Base-by-base conservation (phyloP, 2,113 vertebrate species). In the Microcebus tavaratra region DNA sequence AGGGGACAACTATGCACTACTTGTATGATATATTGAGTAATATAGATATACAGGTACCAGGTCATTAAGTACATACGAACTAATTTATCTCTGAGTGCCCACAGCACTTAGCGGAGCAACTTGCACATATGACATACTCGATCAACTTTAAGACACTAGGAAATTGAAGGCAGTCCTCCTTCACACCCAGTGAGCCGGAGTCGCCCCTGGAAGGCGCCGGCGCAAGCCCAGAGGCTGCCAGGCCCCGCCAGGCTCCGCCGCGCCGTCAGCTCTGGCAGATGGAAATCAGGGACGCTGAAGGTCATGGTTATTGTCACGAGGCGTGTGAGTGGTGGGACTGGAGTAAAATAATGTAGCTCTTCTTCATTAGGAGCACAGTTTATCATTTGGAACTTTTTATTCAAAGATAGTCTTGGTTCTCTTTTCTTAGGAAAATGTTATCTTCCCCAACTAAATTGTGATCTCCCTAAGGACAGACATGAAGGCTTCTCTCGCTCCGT, bases 121-220 rank as follows among this genome's bases (percentile, higher is more conserved):
- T 6, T 55, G 27, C 10, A 50, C 55, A 8, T 42, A 6, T 3
- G 63, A 73, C 9, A 34, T 14, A 45, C 59, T 57, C 90, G 34
- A 45, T 29, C 59, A 14, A 39, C 14, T 70, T 90, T 65, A 67
- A 83, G 36, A 79, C 75, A 50, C 53, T 3, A 18, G 15, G 23
- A 57, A 63, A 70, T 78, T 90, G 20, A 82, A 67, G 39, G 23
- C 25, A 67, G 84, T 29, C 83, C 34, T 81, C 81, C 65, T 65
- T 72, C 34, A 6, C 39, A 63, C 31, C 57, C 23, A 36, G 7
- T 63, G 27, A 55, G 3, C 34, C 6, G 63, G 36, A 63, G 59
- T 68, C 3, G 12, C 23, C 23, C 31, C 70, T 45, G 45, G 45
- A 45, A 45, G 45, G 45, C 45, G 7, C 7, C 8, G 45, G 45